phyloP scores from a whole-genome alignment of 2,888 invertebrate genomes.

The Drosophila niveifrons region DNA sequence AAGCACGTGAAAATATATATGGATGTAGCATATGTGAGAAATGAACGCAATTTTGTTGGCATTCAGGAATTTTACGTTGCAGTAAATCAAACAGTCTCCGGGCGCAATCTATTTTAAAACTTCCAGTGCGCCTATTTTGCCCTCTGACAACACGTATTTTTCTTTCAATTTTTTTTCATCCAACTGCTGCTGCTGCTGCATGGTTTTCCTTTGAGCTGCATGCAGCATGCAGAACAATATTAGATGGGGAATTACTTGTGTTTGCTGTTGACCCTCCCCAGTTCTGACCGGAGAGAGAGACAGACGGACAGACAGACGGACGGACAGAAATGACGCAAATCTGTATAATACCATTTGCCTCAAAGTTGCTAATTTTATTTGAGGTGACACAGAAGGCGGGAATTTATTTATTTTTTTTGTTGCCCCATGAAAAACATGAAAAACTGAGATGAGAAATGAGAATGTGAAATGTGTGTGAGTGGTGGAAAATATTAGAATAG shows the following conservation, averaged over 20 bases:
- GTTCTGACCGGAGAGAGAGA: slow-evolving; percentile 6
- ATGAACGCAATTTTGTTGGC: neutral
- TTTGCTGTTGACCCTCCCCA: slow-evolving; percentile 29
- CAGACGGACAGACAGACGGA: slow-evolving; percentile 15
- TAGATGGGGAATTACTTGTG: slow-evolving; percentile 47
- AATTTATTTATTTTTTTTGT: slow-evolving; percentile 56
- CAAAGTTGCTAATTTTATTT: slow-evolving; percentile 81
- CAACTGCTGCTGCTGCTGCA: neutral
- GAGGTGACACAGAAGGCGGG: slow-evolving; percentile 82
- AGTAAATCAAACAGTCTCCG: slow-evolving; percentile 24
- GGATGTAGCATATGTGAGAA: neutral
- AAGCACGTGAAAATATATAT: neutral
- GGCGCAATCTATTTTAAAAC: slow-evolving; percentile 2
- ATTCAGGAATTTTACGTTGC: neutral
- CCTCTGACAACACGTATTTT: slow-evolving; percentile 13
- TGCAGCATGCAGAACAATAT: slow-evolving; percentile 30
- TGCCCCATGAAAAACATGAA: slow-evolving; percentile 17
- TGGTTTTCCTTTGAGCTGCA: slow-evolving; percentile 41
- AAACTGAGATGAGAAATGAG: slow-evolving; percentile 40
- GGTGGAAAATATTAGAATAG: slow-evolving; percentile 64
- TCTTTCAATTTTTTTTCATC: neutral
- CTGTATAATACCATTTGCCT: slow-evolving; percentile 75
- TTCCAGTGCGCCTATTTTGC: slow-evolving; percentile 22
- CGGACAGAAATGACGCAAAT: slow-evolving; percentile 73
- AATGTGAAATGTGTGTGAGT: slow-evolving; percentile 33